Evolutionary conservation across 2,797 vertebrate species (phyloP), one percentile per base, ranked within the genome.

Genomic region (Urophycis tenuis): DNA sequence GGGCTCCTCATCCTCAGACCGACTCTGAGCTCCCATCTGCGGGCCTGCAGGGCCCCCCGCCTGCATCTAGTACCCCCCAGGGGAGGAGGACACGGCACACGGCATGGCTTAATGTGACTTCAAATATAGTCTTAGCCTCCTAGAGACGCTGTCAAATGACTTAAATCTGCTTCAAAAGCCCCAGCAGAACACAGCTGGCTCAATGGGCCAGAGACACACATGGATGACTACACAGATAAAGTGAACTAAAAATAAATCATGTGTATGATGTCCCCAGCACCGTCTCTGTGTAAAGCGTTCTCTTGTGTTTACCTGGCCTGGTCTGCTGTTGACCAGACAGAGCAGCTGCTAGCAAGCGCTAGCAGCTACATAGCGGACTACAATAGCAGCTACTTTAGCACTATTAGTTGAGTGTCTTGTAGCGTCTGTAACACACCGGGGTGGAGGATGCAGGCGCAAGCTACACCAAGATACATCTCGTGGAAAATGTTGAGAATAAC

Each of bases 1-100:
- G 31, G 94, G 92, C 15, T 97, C 96, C 80, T 98, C 96, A 71
- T 97, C 96, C 85, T 98, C 97, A 1, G 96, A 97, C 77, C 96
- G 95, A 85, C 95, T 96, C 82, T 93, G 93, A 67, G 83, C 87
- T 79, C 94, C 94, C 85, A 95, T 92, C 74, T 94, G 88, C 79
- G 94, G 87, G 60, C 92, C 91, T 77, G 91, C 92, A 78, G 89
- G 74, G 67, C 92, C 87, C 53, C 91, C 89, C n/a, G 91, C 87
- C 80, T 93, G 92, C 86, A 93, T 94, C 92, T 94, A 81, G 67
- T 35, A 29, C 84, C 34, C 81, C 34, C 76, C 45, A 2, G 75
- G 31, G 35, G 45, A 19, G 14, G 41, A 49, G 15, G 77, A 14
- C 34, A 39, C 5, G 22, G 34, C 33, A 19, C 3, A n/a, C 14